Evolutionary conservation across 2,113 vertebrate species (phyloP), one percentile per base, ranked within the genome.

Genomic region (Emydocephalus ijimae): DNA sequence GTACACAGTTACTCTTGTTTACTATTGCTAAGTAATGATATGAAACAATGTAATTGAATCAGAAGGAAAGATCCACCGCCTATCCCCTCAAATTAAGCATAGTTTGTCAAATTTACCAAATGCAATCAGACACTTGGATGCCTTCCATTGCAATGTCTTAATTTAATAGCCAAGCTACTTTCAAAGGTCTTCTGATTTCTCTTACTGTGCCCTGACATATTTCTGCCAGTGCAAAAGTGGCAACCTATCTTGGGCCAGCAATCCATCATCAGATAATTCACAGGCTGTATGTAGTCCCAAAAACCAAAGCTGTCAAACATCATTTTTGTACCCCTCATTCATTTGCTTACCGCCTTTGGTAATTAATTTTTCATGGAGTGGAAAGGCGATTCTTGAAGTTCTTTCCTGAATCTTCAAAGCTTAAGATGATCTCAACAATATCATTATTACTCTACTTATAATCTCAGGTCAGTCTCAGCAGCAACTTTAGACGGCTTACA

Each of bases 61-160:
- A 14, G 14, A 45, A 86, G 34, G 45, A 48, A 86, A 86, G 74
- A 48, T 39, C 85, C 54, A 18, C 11, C 21, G 8, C 55, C 1
- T 29, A 50, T 5, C 55, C 43, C 21, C 1, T 87, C 39, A 50
- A 91, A 87, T 91, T 50, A 91, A 87, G 9, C 43, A 59, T 87
- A 61, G 43, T 21, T 59, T 87, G 55, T 24, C 39, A 91, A 59
- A 45, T 26, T 87, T 59, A 91, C 23, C 29, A n/a, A 87, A 26
- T 12, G 90, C 55, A 91, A 91, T 91, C 39, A 87, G 57, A 91
- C 2, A 91, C 45, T 59, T 10, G 92, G 48, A 26, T 5, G 43
- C 92, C 87, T 95, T 93, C 61, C 0, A 1, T 5, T 50, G 15
- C 64, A 94, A 93, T 93, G 92, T 92, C 93, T 94, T 94, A 94